Base-by-base conservation (phyloP, 2,888 invertebrate genomes). In the Eurois occulta region DNA sequence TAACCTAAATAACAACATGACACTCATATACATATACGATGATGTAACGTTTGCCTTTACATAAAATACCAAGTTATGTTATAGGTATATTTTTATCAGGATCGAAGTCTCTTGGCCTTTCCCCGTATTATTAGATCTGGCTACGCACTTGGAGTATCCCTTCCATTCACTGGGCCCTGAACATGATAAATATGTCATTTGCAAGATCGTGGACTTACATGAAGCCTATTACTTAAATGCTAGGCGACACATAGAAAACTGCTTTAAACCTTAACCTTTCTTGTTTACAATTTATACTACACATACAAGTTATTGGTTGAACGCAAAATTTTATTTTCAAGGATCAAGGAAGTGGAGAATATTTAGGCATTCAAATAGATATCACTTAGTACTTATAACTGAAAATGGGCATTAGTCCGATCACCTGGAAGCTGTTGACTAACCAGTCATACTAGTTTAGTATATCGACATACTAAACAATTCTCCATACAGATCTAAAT, bases 71-170 rank as follows among this genome's bases (percentile, higher is more conserved):
- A 65, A 41, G 16, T 35, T 41, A 10, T 24, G 28, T 66, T 21
- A 18, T 55, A 7, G 18, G 55, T 73, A 66, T 86, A 85, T 86
- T 82, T 87, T 76, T 79, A 83, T 81, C 72, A 21, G 71, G 81
- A 80, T 81, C 80, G 78, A 83, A 81, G 72, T 72, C 80, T 74
- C 83, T 81, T 80, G 88, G 68, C 88, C 81, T 88, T 87, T 88
- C n/a, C n/a, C n/a, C 32, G 65, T 70, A 88, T 88, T 78, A 86
- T 86, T 88, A 88, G 88, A 81, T 65, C 72, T 52, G 48, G 35
- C 62, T 62, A 66, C 76, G 74, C 46, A 71, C 55, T 52, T n/a
- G 13, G n/a, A 65, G 75, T 60, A 64, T n/a, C 55, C 28, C 48
- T 70, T 72, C 41, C 43, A 73, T 81, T 73, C 41, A 55, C 64